Conservation (phyloP, 1,140 invertebrate genomes). For the Druon quercuslanigerum region DNA sequence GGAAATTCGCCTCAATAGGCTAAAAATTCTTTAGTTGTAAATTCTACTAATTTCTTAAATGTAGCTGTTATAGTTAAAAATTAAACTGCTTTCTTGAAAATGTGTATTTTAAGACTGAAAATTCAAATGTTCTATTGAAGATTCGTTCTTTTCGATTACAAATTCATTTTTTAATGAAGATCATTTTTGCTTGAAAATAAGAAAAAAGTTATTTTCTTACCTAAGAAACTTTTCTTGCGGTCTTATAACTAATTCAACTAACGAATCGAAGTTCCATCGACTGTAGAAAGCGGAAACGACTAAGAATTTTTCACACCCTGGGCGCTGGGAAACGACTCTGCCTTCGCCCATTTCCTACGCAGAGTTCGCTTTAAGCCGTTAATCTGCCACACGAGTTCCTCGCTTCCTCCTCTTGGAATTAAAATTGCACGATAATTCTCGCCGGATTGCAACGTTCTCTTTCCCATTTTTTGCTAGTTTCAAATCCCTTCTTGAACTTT, state of each 20-base stretch:
- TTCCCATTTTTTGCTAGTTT: conserved; percentile 10
- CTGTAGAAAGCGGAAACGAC: conserved; percentile 2
- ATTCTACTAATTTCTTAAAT: too few relatives aligned
- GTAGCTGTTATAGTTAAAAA: too few relatives aligned
- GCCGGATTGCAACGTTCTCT: conserved; percentile 24
- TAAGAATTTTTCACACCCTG: conserved; percentile 25
- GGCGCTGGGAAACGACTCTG: not conserved
- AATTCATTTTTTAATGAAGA: too few relatives aligned
- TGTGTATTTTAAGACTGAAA: too few relatives aligned
- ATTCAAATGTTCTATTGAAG: too few relatives aligned
- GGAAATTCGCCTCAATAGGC: too few relatives aligned
- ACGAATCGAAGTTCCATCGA: conserved; percentile 21
- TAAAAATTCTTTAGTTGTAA: too few relatives aligned
- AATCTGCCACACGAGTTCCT: conserved; percentile 30
- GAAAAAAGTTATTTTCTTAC: not conserved
- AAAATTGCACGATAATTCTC: conserved; percentile 31
- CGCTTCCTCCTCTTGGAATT: conserved; percentile 24
- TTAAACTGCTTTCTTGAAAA: too few relatives aligned
- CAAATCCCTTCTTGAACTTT: conserved; percentile 29
- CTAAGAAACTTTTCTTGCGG: not conserved
- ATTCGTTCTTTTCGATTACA: too few relatives aligned
- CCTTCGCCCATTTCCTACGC: conserved; percentile 18
- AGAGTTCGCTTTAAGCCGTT: conserved; percentile 29
- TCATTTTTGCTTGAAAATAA: too few relatives aligned
- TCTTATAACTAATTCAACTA: conserved; percentile 6